Evolutionary conservation across 2,113 vertebrate genomes (phyloP).

Genomic region (Neomonachus schauinslandi): DNA sequence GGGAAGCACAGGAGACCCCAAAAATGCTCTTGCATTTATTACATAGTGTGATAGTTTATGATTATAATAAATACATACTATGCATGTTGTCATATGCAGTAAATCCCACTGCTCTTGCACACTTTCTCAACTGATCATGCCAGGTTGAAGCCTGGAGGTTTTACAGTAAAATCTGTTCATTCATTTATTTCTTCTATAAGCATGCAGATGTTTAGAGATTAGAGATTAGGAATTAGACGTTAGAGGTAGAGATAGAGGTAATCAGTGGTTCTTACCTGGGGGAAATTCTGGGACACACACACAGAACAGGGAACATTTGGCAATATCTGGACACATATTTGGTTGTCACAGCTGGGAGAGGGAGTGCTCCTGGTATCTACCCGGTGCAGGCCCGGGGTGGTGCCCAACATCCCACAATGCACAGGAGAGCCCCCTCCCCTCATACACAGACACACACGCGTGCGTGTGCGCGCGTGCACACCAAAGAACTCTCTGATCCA

Average conservation of each 20-base stretch:
- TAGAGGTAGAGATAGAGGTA: not conserved
- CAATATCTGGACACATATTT: not conserved
- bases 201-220: not conserved
- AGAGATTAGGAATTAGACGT: not conserved
- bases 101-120: not conserved
- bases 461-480: not conserved
- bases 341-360: not conserved
- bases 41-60: not conserved
- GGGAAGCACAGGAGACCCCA: not conserved
- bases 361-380: not conserved
- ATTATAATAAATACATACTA: not conserved
- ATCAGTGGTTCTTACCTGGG: not conserved
- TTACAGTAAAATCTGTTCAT: not conserved
- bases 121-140: not conserved
- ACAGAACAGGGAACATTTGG: not conserved
- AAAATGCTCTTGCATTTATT: conserved; percentile 11
- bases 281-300: not conserved
- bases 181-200: not conserved
- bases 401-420: not conserved
- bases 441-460: not conserved
- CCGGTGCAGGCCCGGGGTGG: not conserved
- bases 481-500: not conserved
- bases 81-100: not conserved
- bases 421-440: not conserved
- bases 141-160: not conserved